Conservation (phyloP, 1,140 invertebrate species). For the Coboldia fuscipes region DNA sequence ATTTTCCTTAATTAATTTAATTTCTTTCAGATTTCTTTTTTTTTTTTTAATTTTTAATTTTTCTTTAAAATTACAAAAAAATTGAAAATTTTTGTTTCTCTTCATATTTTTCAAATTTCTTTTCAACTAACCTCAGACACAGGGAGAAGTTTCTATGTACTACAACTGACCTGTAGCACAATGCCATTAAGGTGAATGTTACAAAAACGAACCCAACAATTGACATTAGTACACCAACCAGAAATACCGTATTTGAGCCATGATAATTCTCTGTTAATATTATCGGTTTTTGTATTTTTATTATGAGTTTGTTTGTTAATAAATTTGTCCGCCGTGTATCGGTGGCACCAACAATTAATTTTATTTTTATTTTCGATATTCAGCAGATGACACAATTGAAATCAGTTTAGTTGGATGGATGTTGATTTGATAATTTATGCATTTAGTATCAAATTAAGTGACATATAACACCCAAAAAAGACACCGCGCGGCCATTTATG, state of each 20-base stretch:
- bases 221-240: slow-evolving; percentile 93
- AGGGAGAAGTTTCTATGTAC: slow-evolving; percentile 94
- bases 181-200: slow-evolving; percentile 92
- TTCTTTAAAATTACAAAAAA: slow-evolving; percentile 8
- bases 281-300: not conserved
- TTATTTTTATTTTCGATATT: no score
- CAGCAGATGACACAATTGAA: no score
- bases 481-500: no score
- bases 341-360: no score
- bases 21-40: slow-evolving; percentile 7
- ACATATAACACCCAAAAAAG: not conserved
- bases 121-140: slow-evolving; percentile 79
- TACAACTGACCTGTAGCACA: slow-evolving; percentile 98
- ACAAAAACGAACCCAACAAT: slow-evolving; percentile 96
- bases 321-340: no score
- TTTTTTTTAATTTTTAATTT: slow-evolving; percentile 8
- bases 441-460: not conserved
- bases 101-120: slow-evolving; percentile 14
- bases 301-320: no score
- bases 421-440: not conserved
- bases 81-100: slow-evolving; percentile 41
- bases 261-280: slow-evolving; percentile 62
- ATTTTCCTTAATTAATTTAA: slow-evolving; percentile 4
- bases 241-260: slow-evolving; percentile 85
- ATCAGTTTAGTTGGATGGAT: no score